Evolutionary conservation across 2,888 invertebrate species (phyloP), one percentile per base, ranked within the genome.

Genomic region (Eupithecia insigniata): DNA sequence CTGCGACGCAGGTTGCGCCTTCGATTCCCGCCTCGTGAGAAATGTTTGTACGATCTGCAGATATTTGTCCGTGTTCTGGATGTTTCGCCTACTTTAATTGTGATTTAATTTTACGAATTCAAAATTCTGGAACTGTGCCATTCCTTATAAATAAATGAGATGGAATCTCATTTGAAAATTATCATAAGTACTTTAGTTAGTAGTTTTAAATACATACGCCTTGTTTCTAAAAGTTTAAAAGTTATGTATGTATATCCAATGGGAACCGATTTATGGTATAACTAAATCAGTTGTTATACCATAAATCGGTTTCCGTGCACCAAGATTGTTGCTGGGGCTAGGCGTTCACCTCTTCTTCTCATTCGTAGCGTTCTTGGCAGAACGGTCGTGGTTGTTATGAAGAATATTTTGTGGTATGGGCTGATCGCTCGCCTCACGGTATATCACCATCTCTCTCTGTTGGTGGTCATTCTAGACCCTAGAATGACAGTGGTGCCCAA

Each of bases 401-500:
- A n/a, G n/a, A n/a, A n/a, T n/a, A n/a, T n/a, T n/a, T n/a, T n/a
- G n/a, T n/a, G n/a, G n/a, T n/a, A n/a, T n/a, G n/a, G n/a, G n/a
- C n/a, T n/a, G n/a, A n/a, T n/a, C n/a, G n/a, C n/a, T n/a, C n/a
- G n/a, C n/a, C n/a, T n/a, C n/a, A n/a, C n/a, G n/a, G n/a, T n/a
- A n/a, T n/a, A n/a, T n/a, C n/a, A n/a, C n/a, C n/a, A n/a, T n/a
- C n/a, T n/a, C n/a, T n/a, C n/a, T n/a, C n/a, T n/a, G n/a, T n/a
- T n/a, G n/a, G n/a, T n/a, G n/a, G n/a, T n/a, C n/a, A n/a, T n/a
- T n/a, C n/a, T n/a, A n/a, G n/a, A n/a, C n/a, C n/a, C n/a, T n/a
- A n/a, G n/a, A n/a, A n/a, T n/a, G n/a, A n/a, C 51, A 58, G 58
- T 58, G 58, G 58, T 58, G 58, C 58, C 58, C 58, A 58, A 58